A percentile compares a stretch with the other conserved stretches of the same genome.
Evolutionary conservation across 2,797 vertebrate genomes (phyloP).

Genomic region (Natrix natrix): DNA sequence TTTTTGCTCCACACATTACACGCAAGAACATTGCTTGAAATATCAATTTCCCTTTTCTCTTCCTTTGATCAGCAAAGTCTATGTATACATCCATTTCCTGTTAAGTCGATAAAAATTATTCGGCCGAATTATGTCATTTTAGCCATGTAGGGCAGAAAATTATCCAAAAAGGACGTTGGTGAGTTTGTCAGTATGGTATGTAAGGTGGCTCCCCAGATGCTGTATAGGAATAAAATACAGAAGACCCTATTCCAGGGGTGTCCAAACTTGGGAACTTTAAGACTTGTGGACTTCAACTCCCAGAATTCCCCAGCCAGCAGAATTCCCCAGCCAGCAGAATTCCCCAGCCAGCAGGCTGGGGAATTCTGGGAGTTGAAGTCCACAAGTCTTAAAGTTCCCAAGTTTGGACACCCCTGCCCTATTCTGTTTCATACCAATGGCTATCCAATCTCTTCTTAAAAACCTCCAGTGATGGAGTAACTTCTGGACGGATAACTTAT

Average conservation of each 20-base stretch:
- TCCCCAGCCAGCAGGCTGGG: no score
- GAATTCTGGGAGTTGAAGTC: no score
- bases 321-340: no score
- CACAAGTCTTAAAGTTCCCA: no score
- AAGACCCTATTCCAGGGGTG: background rate
- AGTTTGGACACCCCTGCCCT: no score
- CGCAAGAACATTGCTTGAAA: background rate
- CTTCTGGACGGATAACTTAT: background rate
- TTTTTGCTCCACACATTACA: background rate
- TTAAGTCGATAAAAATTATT: background rate
- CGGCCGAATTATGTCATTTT: background rate
- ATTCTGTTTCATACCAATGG: background rate
- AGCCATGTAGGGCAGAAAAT: background rate
- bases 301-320: no score
- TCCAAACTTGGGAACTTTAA: no score
- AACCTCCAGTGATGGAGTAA: background rate
- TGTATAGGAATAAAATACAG: background rate
- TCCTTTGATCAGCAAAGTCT: background rate
- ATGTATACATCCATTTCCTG: background rate
- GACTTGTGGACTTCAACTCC: no score
- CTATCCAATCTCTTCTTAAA: background rate
- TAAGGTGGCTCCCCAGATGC: background rate
- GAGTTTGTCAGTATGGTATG: background rate
- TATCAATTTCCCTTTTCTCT: constrained; percentile 11
- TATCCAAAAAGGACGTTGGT: background rate